phyloP scores from a whole-genome alignment of 1,140 invertebrate species.

The Coenobita brevimanus region DNA sequence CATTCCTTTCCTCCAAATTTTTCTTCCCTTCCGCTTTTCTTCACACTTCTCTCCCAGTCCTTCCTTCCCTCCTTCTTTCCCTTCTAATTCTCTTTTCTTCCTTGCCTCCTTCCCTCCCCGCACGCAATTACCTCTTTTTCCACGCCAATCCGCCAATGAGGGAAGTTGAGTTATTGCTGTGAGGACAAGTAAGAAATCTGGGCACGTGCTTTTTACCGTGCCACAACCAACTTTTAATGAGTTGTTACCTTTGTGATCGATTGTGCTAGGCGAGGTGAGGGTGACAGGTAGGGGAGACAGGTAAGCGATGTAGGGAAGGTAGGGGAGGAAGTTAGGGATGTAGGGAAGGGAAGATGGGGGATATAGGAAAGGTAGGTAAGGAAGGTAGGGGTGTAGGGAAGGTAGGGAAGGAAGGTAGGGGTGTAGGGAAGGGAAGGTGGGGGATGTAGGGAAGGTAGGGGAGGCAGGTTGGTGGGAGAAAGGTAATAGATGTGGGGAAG shows the following conservation, averaged over 20 bases:
- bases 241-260: background rate
- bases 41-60: background rate
- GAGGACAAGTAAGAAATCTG: background rate
- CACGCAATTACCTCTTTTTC: background rate
- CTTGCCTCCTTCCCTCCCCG: background rate
- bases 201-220: background rate
- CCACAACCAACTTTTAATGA: background rate
- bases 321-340: background rate
- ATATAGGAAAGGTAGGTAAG: background rate
- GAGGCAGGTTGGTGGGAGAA: background rate
- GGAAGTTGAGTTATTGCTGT: slow-evolving; percentile 11
- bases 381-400: background rate
- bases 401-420: too few species aligned
- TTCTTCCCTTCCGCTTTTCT: background rate
- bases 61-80: background rate
- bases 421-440: background rate
- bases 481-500: background rate
- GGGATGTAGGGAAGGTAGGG: background rate
- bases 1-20: too few species aligned
- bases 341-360: background rate
- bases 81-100: too few species aligned
- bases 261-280: background rate
- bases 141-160: background rate
- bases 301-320: background rate
- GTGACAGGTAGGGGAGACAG: background rate